A percentile compares a stretch with the other conserved stretches of the same genome.
phyloP scores from a whole-genome alignment of 2,888 invertebrate genomes.

The Hydropsyche betteni region DNA sequence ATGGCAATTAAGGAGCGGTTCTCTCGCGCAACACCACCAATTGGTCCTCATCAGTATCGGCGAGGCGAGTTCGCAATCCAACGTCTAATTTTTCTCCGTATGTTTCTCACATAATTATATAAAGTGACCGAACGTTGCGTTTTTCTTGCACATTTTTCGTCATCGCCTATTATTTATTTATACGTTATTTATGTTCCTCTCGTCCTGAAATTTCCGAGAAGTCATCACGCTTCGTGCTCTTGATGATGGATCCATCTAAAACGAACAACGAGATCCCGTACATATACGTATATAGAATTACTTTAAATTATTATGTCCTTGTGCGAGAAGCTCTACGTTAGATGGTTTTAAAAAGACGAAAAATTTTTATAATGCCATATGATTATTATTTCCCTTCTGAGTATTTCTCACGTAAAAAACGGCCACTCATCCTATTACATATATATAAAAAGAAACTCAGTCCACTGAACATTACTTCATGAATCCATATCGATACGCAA shows the following conservation, averaged over 20 bases:
- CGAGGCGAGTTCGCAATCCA: too few relatives aligned
- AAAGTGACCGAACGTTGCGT: too few relatives aligned
- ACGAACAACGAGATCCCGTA: conserved; percentile 21
- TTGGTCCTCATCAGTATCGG: too few relatives aligned
- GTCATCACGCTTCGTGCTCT: conserved; percentile 24
- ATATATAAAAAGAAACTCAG: not conserved
- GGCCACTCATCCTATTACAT: conserved; percentile 9
- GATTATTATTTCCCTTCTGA: conserved; percentile 44
- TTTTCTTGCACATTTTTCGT: too few relatives aligned
- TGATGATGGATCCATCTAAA: conserved; percentile 34
- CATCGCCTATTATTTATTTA: too few relatives aligned
- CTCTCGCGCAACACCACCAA: not conserved
- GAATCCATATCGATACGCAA: too few relatives aligned
- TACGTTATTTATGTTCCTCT: not conserved
- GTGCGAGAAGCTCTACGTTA: conserved; percentile 34
- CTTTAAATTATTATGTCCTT: conserved; percentile 45
- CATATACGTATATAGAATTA: conserved; percentile 22
- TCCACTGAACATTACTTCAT: too few relatives aligned
- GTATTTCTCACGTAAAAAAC: conserved; percentile 39
- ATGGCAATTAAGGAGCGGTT: conserved; percentile 16
- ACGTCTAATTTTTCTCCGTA: too few relatives aligned
- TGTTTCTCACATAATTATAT: too few relatives aligned
- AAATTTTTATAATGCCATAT: conserved; percentile 48
- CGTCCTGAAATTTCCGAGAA: conserved; percentile 33
- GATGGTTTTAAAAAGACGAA: conserved; percentile 40